Percentiles rank a stretch among this genome's conserved stretches.
phyloP scores from a whole-genome alignment of 1,140 invertebrate genomes.

The Rhynchophorus ferrugineus region DNA sequence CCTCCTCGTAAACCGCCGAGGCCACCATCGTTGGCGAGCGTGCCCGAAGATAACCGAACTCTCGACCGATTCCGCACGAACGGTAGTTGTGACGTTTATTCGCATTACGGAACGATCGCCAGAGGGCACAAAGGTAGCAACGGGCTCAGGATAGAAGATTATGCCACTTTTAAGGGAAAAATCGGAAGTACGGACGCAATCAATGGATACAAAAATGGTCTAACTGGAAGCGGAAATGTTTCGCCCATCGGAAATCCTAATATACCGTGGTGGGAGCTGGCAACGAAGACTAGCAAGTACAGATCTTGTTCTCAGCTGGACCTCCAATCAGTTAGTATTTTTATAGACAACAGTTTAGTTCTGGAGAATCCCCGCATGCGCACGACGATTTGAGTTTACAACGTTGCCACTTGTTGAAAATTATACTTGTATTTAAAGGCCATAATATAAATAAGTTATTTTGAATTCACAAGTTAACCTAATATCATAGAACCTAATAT shows the following conservation, averaged over 20 bases:
- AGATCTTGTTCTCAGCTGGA: constrained; percentile 37
- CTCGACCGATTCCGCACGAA: constrained; percentile 9
- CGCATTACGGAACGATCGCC: constrained; percentile 16
- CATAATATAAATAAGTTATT: background rate
- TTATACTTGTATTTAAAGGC: background rate
- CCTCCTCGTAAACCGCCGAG: constrained; percentile 41
- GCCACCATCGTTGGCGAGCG: constrained; percentile 36
- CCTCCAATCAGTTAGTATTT: constrained; percentile 21
- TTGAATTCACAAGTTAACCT: too few relatives aligned
- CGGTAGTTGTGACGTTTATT: constrained; percentile 1
- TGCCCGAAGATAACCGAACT: constrained; percentile 35
- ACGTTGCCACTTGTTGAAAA: too few relatives aligned
- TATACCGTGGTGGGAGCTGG: constrained; percentile 80
- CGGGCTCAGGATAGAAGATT: constrained; percentile 11
- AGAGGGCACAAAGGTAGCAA: background rate
- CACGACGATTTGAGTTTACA: too few relatives aligned
- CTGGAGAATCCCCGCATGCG: too few relatives aligned
- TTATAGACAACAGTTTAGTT: too few relatives aligned
- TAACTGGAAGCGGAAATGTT: constrained; percentile 14
- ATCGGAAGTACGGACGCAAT: background rate
- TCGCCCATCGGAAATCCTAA: constrained; percentile 39
- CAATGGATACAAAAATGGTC: background rate
- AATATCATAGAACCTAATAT: too few relatives aligned
- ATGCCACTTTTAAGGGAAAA: constrained; percentile 1
- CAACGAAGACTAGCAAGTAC: constrained; percentile 55